Base-by-base conservation (phyloP, 2,113 vertebrate genomes). In the Notothenia coriiceps region DNA sequence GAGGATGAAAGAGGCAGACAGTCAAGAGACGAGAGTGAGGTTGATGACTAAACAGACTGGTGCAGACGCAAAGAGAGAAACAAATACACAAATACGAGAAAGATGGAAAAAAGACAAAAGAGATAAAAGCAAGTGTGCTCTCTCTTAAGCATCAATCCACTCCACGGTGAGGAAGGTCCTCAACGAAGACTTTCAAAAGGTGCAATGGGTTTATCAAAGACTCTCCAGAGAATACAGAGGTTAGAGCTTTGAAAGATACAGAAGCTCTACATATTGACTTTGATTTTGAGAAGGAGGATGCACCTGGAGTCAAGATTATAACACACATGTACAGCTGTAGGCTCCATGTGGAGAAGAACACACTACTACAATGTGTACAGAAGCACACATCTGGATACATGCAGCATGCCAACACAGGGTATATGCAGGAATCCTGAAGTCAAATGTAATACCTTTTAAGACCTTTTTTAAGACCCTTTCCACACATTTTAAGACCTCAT, bases 51-150 rank as follows among this genome's bases (percentile, higher is more conserved):
- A 73, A 79, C 68, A 74, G 29, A 33, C 18, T 10, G 61, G 29
- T 62, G 55, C 25, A 54, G 50, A 74, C 35, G 50, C 57, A 70
- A 74, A 71, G 52, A 57, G 66, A 29, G 44, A 35, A 5, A 25
- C 17, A 73, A 70, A 70, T 51, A 72, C 46, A 54, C 33, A 43
- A 17, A 60, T 25, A 84, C 13, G 8, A 55, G 29, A 78, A 70
- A 83, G 66, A 70, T 7, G 9, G 29, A 68, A 63, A 40, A 66
- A 79, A 86, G 52, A 83, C 67, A 86, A 88, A 88, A 74, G 50
- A 80, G 79, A 89, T 90, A 64, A 92, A 93, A 92, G 91, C 67
- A 71, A 80, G 70, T 46, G 64, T 75, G 74, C 47, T 35, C 55
- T 22, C 65, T 49, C 51, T 77, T 77, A 68, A 59, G 85, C 80